Percentiles rank a stretch among this genome's conserved stretches.
These are phyloP conservation scores for Percina caprodes DNA, from an alignment of 2,113 vertebrate species.

Conservation along the genomic window DNA sequence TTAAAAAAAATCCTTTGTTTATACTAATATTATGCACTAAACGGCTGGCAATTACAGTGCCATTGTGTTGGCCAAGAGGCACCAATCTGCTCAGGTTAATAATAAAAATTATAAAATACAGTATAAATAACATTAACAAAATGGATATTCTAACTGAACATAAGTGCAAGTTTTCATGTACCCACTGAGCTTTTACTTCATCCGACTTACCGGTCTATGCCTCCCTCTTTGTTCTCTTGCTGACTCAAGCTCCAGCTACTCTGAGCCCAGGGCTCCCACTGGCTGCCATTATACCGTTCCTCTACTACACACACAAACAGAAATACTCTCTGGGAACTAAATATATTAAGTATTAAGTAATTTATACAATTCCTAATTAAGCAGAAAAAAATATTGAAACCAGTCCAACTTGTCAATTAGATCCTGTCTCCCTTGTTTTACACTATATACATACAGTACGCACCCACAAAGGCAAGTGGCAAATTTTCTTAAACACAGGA, in stretches of 20 bases:
- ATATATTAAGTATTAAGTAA: background rate
- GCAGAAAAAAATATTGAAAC: background rate
- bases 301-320: conserved; percentile 38
- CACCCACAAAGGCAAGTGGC: background rate
- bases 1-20: background rate
- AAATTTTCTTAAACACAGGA: background rate
- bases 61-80: background rate
- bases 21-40: background rate
- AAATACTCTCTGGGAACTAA: background rate
- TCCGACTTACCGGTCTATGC: conserved; percentile 41
- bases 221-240: conserved; percentile 26
- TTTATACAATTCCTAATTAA: background rate
- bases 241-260: conserved; percentile 46
- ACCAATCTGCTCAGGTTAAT: background rate
- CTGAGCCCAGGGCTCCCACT: conserved; percentile 38
- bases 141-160: background rate
- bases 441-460: background rate
- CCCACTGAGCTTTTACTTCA: background rate
- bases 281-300: conserved; percentile 37
- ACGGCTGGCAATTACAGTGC: background rate
- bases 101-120: background rate
- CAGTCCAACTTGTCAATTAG: background rate
- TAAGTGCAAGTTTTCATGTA: background rate
- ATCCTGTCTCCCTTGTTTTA: background rate
- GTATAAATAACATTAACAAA: background rate